phyloP scores from a whole-genome alignment of 1,140 invertebrate genomes.

The Drosophila orosa region DNA sequence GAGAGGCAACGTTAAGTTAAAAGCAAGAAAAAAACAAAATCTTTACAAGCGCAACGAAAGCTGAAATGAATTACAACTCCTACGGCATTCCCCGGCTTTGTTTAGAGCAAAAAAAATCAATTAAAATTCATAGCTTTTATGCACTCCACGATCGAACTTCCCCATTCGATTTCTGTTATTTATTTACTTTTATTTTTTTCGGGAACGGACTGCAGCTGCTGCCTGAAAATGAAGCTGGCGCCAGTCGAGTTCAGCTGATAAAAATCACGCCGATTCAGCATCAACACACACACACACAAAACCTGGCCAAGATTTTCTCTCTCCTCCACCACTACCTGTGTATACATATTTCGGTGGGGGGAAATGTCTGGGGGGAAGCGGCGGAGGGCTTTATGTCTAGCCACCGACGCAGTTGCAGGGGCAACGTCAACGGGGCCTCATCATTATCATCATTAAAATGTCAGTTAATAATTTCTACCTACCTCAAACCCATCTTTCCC shows the following conservation, averaged over 20 bases:
- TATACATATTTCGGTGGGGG: neutral
- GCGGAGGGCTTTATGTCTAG: slow-evolving; percentile 67
- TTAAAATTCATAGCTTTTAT: slow-evolving; percentile 83
- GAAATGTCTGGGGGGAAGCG: slow-evolving; percentile 17
- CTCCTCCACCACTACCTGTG: slow-evolving; percentile 24
- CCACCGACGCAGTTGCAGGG: slow-evolving; percentile 79
- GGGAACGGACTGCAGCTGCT: slow-evolving; percentile 30
- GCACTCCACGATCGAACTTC: slow-evolving; percentile 27
- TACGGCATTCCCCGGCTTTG: slow-evolving; percentile 44
- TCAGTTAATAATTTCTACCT: slow-evolving; percentile 80
- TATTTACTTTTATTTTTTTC: slow-evolving; percentile 22
- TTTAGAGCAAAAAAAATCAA: slow-evolving; percentile 72
- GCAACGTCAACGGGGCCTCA: slow-evolving; percentile 79
- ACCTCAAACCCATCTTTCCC: slow-evolving; percentile 12
- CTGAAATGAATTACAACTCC: slow-evolving; percentile 78
- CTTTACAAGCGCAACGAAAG: slow-evolving; percentile 81
- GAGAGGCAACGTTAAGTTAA: slow-evolving; percentile 28
- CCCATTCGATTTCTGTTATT: slow-evolving; percentile 30
- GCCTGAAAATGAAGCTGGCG: slow-evolving; percentile 60
- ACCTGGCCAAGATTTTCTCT: slow-evolving; percentile 43
- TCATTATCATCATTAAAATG: slow-evolving; percentile 83
- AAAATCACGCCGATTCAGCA: slow-evolving; percentile 54
- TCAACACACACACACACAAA: slow-evolving; percentile 12
- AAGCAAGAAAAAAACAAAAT: slow-evolving; percentile 18
- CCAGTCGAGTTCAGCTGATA: slow-evolving; percentile 62